phyloP scores from a whole-genome alignment of 2,888 invertebrate genomes.

The Drosophila peninsularis region DNA sequence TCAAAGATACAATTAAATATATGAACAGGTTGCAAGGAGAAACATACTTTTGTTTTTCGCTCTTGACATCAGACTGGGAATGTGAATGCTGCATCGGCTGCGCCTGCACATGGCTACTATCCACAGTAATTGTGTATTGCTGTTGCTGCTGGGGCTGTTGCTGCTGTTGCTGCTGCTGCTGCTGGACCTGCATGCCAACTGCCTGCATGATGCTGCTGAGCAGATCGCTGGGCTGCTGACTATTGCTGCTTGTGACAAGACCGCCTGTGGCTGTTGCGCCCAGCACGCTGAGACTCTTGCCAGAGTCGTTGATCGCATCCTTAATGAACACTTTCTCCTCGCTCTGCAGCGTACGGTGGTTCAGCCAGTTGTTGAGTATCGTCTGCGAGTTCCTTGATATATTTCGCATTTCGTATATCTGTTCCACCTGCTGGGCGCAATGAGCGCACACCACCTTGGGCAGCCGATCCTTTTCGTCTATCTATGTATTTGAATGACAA shows the following conservation, averaged over 20 bases:
- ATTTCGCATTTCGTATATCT: slow-evolving; percentile 87
- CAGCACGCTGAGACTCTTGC: slow-evolving; percentile 76
- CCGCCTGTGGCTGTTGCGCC: slow-evolving; percentile 26
- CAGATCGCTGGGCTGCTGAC: slow-evolving; percentile 77
- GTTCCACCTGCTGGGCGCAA: slow-evolving; percentile 88
- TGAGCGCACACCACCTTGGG: slow-evolving; percentile 89
- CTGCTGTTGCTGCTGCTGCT: slow-evolving; percentile 56
- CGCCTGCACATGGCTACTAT: slow-evolving; percentile 72
- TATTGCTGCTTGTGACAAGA: slow-evolving; percentile 1
- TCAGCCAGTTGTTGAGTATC: slow-evolving; percentile 89
- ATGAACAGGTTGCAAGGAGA: too few relatives aligned
- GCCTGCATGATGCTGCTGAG: slow-evolving; percentile 84
- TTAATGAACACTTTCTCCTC: slow-evolving; percentile 89
- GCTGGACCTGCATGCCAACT: slow-evolving; percentile 82
- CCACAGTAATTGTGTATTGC: slow-evolving; percentile 83
- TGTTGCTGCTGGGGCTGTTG: slow-evolving; percentile 38
- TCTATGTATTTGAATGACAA: slow-evolving; percentile 82
- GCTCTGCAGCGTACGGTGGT: slow-evolving; percentile 87
- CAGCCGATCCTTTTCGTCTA: slow-evolving; percentile 88
- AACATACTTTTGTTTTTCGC: slow-evolving; percentile 78
- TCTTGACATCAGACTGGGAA: slow-evolving; percentile 60
- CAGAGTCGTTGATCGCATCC: slow-evolving; percentile 83
- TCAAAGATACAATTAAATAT: slow-evolving; percentile 8
- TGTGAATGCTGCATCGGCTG: slow-evolving; percentile 36
- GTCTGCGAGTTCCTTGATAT: slow-evolving; percentile 88